A percentile compares a stretch with the other conserved stretches of the same genome.
Evolutionary conservation across 2,113 vertebrate species (phyloP).

Genomic region (Sylvia atricapilla): DNA sequence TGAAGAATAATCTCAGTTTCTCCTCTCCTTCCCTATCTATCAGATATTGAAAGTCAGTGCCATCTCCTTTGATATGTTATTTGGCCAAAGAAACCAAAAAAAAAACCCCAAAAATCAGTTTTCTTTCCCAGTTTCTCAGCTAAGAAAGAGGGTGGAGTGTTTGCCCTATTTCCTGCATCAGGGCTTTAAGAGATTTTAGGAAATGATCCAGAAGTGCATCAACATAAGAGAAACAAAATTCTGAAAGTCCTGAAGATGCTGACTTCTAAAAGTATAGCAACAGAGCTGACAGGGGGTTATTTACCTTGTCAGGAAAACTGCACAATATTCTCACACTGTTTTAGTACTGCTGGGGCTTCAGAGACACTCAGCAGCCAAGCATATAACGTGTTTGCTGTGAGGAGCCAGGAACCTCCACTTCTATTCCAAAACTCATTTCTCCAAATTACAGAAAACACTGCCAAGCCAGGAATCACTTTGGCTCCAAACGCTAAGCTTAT

Average conservation of each 20-base stretch:
- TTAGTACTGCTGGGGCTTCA: background rate
- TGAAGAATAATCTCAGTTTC: background rate
- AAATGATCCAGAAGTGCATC: background rate
- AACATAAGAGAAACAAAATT: background rate
- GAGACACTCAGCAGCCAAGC: background rate
- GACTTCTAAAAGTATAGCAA: background rate
- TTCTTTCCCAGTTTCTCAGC: background rate
- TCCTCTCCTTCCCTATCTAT: background rate
- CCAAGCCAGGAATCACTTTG: background rate
- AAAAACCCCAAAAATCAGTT: background rate
- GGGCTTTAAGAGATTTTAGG: background rate
- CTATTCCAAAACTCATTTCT: background rate
- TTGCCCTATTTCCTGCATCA: background rate
- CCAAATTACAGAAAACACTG: background rate
- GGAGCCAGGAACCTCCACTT: background rate
- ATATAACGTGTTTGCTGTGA: background rate
- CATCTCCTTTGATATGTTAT: background rate
- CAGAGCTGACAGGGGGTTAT: background rate
- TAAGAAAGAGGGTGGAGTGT: background rate
- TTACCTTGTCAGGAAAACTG: background rate
- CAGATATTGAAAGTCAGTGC: background rate
- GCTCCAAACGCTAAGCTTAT: background rate
- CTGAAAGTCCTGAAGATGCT: background rate
- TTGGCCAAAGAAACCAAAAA: background rate
- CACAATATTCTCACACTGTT: background rate